A percentile compares a stretch with the other conserved stretches of the same genome.
phyloP scores from a whole-genome alignment of 1,140 invertebrate genomes.

The Drosophila obscura region DNA sequence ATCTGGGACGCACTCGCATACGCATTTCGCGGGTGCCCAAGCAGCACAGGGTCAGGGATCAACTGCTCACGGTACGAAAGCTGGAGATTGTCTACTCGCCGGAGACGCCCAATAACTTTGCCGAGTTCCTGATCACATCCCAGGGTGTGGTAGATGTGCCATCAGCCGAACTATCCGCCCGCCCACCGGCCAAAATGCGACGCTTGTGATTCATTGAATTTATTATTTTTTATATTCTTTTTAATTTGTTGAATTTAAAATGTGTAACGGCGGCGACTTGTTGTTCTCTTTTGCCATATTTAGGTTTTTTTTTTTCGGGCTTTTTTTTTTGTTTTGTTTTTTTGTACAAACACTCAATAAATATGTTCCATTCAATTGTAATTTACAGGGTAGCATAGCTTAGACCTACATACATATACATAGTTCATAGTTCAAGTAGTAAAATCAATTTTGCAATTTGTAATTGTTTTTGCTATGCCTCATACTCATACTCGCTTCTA shows the following conservation, averaged over 20 bases:
- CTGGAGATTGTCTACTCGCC: conserved; percentile 84
- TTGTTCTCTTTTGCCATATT: conserved; percentile 14
- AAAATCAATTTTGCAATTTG: conserved; percentile 47
- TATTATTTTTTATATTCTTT: conserved; percentile 58
- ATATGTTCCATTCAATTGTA: conserved; percentile 41
- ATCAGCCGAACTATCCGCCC: neutral
- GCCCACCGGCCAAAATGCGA: conserved; percentile 24
- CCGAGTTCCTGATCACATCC: conserved; percentile 76
- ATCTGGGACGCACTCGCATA: conserved; percentile 88
- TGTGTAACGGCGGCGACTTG: conserved; percentile 41
- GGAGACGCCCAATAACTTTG: conserved; percentile 76
- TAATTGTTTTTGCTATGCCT: conserved; percentile 9
- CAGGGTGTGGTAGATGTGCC: conserved; percentile 67
- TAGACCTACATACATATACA: conserved; percentile 22
- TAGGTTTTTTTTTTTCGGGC: conserved; percentile 20
- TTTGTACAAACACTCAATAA: conserved; percentile 59
- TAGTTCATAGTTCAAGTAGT: conserved; percentile 49
- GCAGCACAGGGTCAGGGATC: conserved; percentile 56
- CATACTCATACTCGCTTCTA: too few species aligned
- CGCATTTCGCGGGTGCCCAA: conserved; percentile 84
- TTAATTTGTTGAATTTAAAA: conserved; percentile 65
- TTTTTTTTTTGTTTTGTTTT: conserved; percentile 41
- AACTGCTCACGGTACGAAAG: conserved; percentile 64
- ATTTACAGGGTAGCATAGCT: conserved; percentile 46
- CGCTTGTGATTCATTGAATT: conserved; percentile 43